phyloP scores from a whole-genome alignment of 2,797 vertebrate genomes.

The Macropodus opercularis region DNA sequence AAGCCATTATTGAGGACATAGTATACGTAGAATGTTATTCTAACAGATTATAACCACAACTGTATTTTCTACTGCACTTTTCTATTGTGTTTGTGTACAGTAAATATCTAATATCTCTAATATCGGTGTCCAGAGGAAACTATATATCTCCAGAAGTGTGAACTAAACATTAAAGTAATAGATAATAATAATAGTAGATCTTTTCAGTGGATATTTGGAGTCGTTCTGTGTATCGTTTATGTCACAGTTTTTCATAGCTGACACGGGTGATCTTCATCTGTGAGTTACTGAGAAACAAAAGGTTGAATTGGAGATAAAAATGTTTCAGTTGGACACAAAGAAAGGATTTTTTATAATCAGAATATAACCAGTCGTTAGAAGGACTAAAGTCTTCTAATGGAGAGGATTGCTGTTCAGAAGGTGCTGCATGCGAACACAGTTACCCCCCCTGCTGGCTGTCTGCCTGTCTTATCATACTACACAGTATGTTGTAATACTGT shows the following conservation, averaged over 20 bases:
- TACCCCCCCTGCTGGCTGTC: constrained; percentile 61
- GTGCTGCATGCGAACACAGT: constrained; percentile 67
- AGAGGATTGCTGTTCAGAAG: constrained; percentile 50
- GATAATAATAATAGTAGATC: too few relatives aligned
- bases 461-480: constrained; percentile 45
- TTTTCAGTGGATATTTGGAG: constrained; percentile 28
- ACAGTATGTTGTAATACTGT: constrained; percentile 78
- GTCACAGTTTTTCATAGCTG: constrained; percentile 28
- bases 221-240: constrained; percentile 29
- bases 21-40: constrained; percentile 73
- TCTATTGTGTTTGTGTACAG: constrained; percentile 68
- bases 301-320: constrained; percentile 21
- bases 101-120: constrained; percentile 47
- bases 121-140: constrained; percentile 38
- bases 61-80: constrained; percentile 82
- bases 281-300: constrained; percentile 31
- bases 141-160: constrained; percentile 41
- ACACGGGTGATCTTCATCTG: constrained; percentile 31
- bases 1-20: constrained; percentile 71
- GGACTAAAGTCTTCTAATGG: constrained; percentile 60
- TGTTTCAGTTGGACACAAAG: constrained; percentile 34
- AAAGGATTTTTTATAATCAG: constrained; percentile 48
- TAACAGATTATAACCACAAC: constrained; percentile 68
- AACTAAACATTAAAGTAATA: constrained; percentile 21
- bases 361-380: constrained; percentile 52